Percentiles rank a stretch among this genome's conserved stretches.
Evolutionary conservation across 2,888 invertebrate genomes (phyloP).

Genomic region (Cephus nigrinus): DNA sequence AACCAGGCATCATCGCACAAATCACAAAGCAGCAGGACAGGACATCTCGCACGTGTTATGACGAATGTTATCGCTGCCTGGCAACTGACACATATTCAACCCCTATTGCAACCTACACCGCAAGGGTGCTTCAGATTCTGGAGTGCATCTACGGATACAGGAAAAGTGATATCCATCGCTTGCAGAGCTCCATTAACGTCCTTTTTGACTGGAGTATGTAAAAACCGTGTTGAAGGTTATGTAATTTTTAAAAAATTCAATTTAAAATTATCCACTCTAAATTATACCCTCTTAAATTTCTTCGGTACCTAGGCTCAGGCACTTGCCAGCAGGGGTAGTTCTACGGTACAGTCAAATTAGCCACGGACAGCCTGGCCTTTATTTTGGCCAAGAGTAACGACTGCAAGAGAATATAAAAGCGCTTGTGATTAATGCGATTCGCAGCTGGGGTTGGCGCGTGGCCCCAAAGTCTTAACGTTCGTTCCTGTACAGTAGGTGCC

Average conservation of each 20-base stretch:
- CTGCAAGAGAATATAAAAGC: conserved; percentile 11
- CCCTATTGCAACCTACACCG: conserved; percentile 45
- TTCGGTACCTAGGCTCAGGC: neutral
- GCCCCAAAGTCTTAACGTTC: conserved; percentile 18
- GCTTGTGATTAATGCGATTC: conserved; percentile 63
- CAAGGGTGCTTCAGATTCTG: conserved; percentile 49
- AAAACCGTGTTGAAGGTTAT: neutral
- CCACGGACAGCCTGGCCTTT: neutral
- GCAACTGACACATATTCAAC: conserved; percentile 59
- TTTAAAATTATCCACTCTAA: neutral
- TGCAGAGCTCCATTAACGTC: conserved; percentile 48
- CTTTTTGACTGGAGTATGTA: neutral
- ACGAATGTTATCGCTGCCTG: conserved; percentile 63
- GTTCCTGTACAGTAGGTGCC: conserved; percentile 39
- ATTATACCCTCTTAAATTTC: neutral
- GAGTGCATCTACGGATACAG: conserved; percentile 32
- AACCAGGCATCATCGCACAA: neutral
- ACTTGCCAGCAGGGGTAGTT: neutral
- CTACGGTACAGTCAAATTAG: neutral
- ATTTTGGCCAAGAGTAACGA: conserved; percentile 1
- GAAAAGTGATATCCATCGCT: conserved; percentile 51
- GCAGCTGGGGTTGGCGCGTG: conserved; percentile 61
- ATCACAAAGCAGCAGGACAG: neutral
- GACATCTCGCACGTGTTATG: conserved; percentile 34
- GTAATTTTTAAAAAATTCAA: neutral